Evolutionary conservation across 2,113 vertebrate species (phyloP).

Genomic region (Lepus europaeus): DNA sequence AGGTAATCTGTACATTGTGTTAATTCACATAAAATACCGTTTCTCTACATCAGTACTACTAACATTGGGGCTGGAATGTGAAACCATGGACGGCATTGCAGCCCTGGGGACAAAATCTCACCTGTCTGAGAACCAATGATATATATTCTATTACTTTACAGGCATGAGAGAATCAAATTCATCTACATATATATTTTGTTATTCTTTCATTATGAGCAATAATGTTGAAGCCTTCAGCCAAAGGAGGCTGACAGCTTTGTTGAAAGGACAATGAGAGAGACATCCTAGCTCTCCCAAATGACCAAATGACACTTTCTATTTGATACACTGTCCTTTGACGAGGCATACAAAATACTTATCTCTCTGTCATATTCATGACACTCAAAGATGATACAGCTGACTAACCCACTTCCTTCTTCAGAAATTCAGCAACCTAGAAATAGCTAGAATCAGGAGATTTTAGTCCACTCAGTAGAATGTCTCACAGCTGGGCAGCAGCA

Average conservation of each 20-base stretch:
- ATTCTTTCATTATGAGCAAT: neutral
- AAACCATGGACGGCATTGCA: fast-evolving
- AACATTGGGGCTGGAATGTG: neutral
- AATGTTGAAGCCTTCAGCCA: neutral
- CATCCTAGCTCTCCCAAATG: neutral
- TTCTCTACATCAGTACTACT: neutral
- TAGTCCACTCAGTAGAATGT: slow-evolving; percentile 28
- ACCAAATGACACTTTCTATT: neutral
- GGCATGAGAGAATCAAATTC: neutral
- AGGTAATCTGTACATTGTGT: neutral
- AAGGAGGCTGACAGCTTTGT: neutral
- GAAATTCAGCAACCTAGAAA: slow-evolving; percentile 54
- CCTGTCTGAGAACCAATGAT: neutral
- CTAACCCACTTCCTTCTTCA: slow-evolving; percentile 73
- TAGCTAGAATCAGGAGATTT: neutral
- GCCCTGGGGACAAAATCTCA: neutral
- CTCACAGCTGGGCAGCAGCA: neutral
- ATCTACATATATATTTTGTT: neutral
- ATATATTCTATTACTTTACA: neutral
- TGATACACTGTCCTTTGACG: neutral
- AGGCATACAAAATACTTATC: neutral
- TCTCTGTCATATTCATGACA: neutral
- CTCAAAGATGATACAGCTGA: slow-evolving; percentile 39
- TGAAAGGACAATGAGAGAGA: neutral
- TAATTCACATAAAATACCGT: neutral